Evolutionary conservation across 1,140 invertebrate genomes (phyloP).

Genomic region (Rhagoletis pomonella): DNA sequence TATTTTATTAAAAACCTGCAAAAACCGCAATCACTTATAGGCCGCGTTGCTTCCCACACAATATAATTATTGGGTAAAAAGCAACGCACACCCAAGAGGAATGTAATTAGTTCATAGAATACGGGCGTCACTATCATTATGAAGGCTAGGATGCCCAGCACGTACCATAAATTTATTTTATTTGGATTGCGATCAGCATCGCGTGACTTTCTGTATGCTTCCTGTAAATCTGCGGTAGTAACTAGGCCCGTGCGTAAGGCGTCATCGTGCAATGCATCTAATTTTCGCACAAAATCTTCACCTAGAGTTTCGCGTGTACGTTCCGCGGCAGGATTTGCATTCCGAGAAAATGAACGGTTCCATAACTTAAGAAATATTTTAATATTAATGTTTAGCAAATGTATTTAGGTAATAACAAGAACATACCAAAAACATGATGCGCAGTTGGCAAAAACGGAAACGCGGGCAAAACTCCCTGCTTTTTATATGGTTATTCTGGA

Average conservation of each 20-base stretch:
- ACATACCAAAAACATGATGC: constrained; percentile 64
- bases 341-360: constrained; percentile 65
- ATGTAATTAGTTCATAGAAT: constrained; percentile 68
- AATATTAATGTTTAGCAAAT: background rate
- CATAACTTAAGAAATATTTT: constrained; percentile 62
- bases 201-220: constrained; percentile 67
- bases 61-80: constrained; percentile 88
- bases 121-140: constrained; percentile 70
- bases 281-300: constrained; percentile 62
- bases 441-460: background rate
- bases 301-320: constrained; percentile 64
- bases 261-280: constrained; percentile 66
- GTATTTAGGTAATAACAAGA: background rate
- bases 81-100: constrained; percentile 79
- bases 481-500: background rate
- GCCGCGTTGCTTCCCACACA: constrained; percentile 88
- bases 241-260: constrained; percentile 67
- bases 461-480: background rate
- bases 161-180: constrained; percentile 66
- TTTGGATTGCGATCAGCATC: constrained; percentile 64
- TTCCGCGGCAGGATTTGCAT: constrained; percentile 61
- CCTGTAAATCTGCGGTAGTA: constrained; percentile 65
- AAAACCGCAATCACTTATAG: constrained; percentile 86
- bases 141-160: constrained; percentile 68
- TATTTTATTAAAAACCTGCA: constrained; percentile 75